Evolutionary conservation across 1,140 invertebrate species (phyloP).

Genomic region (Aphelinus certus): DNA sequence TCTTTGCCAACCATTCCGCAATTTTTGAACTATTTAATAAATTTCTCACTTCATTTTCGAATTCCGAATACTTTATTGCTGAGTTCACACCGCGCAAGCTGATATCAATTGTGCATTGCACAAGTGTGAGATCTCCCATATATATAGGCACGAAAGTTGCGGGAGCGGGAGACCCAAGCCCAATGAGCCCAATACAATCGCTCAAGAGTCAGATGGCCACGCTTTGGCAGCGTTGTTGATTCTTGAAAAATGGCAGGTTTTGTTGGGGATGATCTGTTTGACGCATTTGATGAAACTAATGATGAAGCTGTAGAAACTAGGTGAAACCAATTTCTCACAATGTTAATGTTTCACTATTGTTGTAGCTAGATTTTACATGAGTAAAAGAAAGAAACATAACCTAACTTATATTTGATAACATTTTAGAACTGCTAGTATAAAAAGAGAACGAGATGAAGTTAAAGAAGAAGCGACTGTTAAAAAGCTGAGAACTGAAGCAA

Average conservation of each 20-base stretch:
- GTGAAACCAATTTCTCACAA: slow-evolving; percentile 26
- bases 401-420: too few species aligned
- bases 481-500: slow-evolving; percentile 52
- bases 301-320: slow-evolving; percentile 42
- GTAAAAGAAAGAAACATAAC: too few species aligned
- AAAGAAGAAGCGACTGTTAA: slow-evolving; percentile 39
- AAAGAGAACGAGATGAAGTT: slow-evolving; percentile 49
- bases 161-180: too few species aligned
- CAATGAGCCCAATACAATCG: too few species aligned
- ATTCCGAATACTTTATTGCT: too few species aligned
- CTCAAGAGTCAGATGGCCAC: slow-evolving; percentile 4
- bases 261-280: slow-evolving; percentile 61
- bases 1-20: too few species aligned
- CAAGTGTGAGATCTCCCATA: too few species aligned
- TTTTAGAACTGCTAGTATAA: slow-evolving; percentile 7
- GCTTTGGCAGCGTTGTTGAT: slow-evolving; percentile 6
- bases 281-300: slow-evolving; percentile 66
- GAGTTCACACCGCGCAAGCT: too few species aligned
- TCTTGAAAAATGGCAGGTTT: slow-evolving; percentile 30
- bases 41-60: too few species aligned
- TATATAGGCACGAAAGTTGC: too few species aligned
- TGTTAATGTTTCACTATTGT: slow-evolving; percentile 6
- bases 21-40: too few species aligned
- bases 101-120: too few species aligned
- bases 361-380: background rate